These are phyloP conservation scores for Branchinecta lindahli DNA, from an alignment of 1,140 invertebrate species.

Conservation along the genomic window DNA sequence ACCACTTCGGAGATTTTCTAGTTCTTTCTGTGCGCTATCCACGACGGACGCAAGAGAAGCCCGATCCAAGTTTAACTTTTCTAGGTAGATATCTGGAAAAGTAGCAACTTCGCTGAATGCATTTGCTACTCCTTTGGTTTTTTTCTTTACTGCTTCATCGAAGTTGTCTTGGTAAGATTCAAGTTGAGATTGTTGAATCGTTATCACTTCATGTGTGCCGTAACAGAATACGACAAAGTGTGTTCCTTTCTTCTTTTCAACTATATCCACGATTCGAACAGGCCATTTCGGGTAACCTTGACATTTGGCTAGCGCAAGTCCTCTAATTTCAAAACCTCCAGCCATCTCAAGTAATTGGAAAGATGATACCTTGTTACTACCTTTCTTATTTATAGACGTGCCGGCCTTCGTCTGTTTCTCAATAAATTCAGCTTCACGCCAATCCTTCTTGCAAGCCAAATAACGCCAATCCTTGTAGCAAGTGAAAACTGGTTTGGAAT, in stretches of 20 bases:
- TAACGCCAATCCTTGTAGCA: neutral
- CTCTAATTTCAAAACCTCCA: neutral
- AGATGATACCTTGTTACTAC: neutral
- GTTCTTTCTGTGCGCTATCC: neutral
- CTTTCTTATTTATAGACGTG: slow-evolving; percentile 6
- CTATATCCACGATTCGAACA: slow-evolving; percentile 1
- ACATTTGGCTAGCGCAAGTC: slow-evolving; percentile 7
- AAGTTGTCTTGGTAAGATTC: neutral
- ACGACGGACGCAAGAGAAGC: slow-evolving; percentile 1
- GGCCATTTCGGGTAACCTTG: slow-evolving; percentile 5
- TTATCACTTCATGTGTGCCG: neutral
- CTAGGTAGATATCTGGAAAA: neutral
- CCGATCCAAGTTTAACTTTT: neutral
- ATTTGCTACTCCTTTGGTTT: slow-evolving; percentile 3
- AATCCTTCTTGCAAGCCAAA: neutral
- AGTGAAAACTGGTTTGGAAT: too few species aligned
- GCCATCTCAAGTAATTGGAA: neutral
- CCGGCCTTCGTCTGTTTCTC: neutral
- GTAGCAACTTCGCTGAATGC: neutral
- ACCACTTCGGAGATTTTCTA: slow-evolving; percentile 1
- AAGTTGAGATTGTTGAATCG: neutral
- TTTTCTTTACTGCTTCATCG: neutral
- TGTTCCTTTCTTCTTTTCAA: neutral
- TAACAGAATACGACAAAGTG: neutral
- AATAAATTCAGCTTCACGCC: neutral